phyloP scores from a whole-genome alignment of 2,888 invertebrate species.

The Himalopsyche japonica region DNA sequence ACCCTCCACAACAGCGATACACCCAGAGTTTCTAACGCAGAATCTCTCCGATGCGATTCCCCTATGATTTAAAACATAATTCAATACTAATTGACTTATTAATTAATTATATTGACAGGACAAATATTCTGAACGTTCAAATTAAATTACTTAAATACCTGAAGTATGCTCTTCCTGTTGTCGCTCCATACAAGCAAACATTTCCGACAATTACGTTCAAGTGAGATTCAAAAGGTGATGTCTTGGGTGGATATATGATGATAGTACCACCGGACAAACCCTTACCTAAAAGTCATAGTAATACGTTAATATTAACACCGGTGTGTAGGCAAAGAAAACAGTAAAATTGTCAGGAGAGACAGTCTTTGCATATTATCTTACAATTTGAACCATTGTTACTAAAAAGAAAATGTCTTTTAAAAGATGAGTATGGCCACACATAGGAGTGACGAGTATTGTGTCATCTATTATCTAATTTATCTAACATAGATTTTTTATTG shows the following conservation, averaged over 20 bases:
- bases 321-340: neutral
- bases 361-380: too few species aligned
- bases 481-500: too few species aligned
- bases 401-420: too few species aligned
- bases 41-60: constrained; percentile 98
- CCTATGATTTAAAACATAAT: constrained; percentile 49
- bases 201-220: constrained; percentile 97
- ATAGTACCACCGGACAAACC: constrained; percentile 95
- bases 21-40: constrained; percentile 97
- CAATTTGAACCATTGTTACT: too few species aligned
- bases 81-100: neutral
- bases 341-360: too few species aligned
- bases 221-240: constrained; percentile 84
- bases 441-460: too few species aligned
- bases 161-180: constrained; percentile 91
- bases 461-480: too few species aligned
- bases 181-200: constrained; percentile 97
- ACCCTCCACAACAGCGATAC: constrained; percentile 93
- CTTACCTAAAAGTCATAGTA: constrained; percentile 56
- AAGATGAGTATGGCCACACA: too few species aligned
- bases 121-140: neutral
- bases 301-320: neutral
- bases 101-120: neutral
- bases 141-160: constrained; percentile 45
- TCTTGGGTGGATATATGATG: constrained; percentile 88